Evolutionary conservation across 2,888 invertebrate species (phyloP), one percentile per base, ranked within the genome.

Genomic region (Leptopilina drosophilae): DNA sequence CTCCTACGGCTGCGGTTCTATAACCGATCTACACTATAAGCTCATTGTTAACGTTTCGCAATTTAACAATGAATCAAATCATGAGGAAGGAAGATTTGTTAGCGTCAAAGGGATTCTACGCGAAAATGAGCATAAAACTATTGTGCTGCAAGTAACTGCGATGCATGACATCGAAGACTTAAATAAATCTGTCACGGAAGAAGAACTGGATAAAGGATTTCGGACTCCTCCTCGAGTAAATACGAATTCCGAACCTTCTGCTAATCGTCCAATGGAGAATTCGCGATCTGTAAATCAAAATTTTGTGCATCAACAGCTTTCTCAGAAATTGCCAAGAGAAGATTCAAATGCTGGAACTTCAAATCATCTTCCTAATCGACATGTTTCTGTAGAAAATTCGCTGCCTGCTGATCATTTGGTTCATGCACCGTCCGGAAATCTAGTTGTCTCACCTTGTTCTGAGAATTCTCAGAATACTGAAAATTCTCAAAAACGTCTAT

Each of bases 1-100:
- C n/a, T 59, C 59, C 5, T 59, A 14, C 14, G 59, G 59, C 3
- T 59, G 14, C 59, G 59, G 59, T 12, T 12, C 59, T 2, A n/a
- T 59, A n/a, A 59, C 59, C 14, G 59, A 59, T 5, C 59, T 59
- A 59, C 59, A n/a, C n/a, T n/a, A 59, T 12, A 59, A 59, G n/a
- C 59, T 59, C 1, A n/a, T 59, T 12, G 14, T 59, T 1, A 59
- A 59, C 59, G 59, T 59, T 5, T n/a, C 59, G 59, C 59, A 59
- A 59, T 59, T 59, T 59, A 59, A 59, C 59, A 59, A 59, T 59
- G 59, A 59, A 2, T 59, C n/a, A 14, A 59, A 59, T 59, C n/a
- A 5, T 59, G 5, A 59, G 1, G 59, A 59, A 59, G 59, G 59
- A n/a, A 59, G 59, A 59, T 59, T 59, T 12, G 59, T 59, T 2